Evolutionary conservation across 2,888 invertebrate genomes (phyloP).

Genomic region (Rotaria sp.): DNA sequence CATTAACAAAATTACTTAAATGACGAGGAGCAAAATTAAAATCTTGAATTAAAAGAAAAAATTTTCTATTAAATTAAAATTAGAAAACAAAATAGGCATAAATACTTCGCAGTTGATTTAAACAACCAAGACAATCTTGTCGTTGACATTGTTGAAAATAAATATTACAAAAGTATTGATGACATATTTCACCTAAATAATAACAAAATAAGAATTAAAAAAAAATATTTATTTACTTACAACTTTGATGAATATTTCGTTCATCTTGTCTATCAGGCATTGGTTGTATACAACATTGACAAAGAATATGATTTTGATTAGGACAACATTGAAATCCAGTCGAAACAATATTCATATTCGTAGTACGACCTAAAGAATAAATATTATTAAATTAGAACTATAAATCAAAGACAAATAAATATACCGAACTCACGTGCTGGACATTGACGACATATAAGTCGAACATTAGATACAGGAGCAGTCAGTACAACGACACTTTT

Average conservation of each 20-base stretch:
- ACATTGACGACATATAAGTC: not conserved
- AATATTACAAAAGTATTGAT: not conserved
- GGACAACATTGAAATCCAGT: conserved; percentile 44
- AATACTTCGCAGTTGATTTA: not conserved
- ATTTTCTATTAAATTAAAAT: not conserved
- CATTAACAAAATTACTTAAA: not conserved
- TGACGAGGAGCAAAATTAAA: conserved; percentile 29
- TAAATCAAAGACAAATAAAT: not conserved
- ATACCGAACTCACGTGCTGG: not conserved
- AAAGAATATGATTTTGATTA: conserved; percentile 50
- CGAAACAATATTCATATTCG: not conserved
- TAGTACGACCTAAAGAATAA: not conserved
- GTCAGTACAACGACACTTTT: not conserved
- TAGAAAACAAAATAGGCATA: not conserved
- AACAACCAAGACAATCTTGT: conserved; percentile 12
- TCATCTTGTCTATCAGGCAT: conserved; percentile 49
- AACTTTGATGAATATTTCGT: conserved; percentile 36
- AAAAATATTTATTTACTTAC: conserved; percentile 44
- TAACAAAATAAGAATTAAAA: conserved; percentile 35
- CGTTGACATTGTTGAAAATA: not conserved
- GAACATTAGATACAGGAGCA: not conserved
- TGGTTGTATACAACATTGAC: conserved; percentile 52
- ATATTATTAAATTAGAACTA: not conserved
- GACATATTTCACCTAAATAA: conserved; percentile 27
- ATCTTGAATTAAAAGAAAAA: not conserved